Evolutionary conservation across 2,888 invertebrate species (phyloP), one percentile per base, ranked within the genome.

Genomic region (Harpalus rufipes): DNA sequence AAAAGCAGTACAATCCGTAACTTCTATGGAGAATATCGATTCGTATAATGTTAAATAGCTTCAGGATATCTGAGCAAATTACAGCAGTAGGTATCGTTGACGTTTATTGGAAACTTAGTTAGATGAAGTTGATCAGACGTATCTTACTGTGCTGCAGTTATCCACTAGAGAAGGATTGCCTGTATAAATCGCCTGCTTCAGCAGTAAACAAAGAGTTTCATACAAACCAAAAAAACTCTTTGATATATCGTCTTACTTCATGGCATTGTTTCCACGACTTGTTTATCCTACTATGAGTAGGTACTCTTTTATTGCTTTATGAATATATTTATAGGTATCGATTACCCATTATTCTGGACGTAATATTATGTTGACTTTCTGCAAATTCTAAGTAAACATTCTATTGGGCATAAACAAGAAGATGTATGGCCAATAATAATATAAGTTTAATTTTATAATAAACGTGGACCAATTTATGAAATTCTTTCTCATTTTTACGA

Each of bases 41-140:
- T 78, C 44, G 56, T 21, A 32, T 14, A 58, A 78, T 58, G 78
- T 78, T 78, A 78, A 78, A 78, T 44, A 39, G 58, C 72, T 74
- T 41, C 7, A 78, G 78, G 58, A 78, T 78, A 78, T 78, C 78
- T 59, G 25, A 14, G 78, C 58, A 39, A 78, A 78, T 58, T 56
- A 78, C 76, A 76, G 18, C 14, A 41, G 76, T 51, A 39, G 41
- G 56, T 76, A 78, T 25, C 59, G 78, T 78, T 78, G 78, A 78
- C 58, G 78, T 78, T 78, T 78, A 78, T 78, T 78, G 56, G 78
- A 58, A 78, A 78, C 78, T 78, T 78, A 51, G 72, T 72, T 72
- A 78, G 59, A 78, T 76, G 78, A 56, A 78, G 32, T 78, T 78
- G 78, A 78, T 78, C 78, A 59, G 58, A 58, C 78, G 12, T 18